These are phyloP conservation scores for Noctilio leporinus DNA, from an alignment of 2,113 vertebrate genomes.

Conservation along the genomic window DNA sequence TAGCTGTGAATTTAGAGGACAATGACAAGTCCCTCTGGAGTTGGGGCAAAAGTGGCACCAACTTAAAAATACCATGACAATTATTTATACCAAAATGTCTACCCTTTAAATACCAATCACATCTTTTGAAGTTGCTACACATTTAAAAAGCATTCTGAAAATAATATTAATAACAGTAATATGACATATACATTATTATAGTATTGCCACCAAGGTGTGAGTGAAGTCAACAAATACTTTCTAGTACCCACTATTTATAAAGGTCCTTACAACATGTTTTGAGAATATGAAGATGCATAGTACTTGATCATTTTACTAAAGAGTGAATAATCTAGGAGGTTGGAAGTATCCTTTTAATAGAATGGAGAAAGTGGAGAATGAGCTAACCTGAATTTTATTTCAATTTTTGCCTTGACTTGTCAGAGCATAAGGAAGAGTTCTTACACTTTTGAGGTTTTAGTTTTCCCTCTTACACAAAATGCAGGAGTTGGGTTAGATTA, in stretches of 20 bases:
- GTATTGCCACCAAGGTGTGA: background rate
- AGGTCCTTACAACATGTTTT: background rate
- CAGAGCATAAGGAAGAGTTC: background rate
- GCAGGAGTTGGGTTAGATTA: background rate
- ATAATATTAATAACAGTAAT: background rate
- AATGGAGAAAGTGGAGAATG: background rate
- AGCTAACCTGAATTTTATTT: conserved; percentile 7
- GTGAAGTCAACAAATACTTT: background rate
- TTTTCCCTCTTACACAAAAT: background rate
- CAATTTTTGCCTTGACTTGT: background rate
- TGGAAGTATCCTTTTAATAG: conserved; percentile 20
- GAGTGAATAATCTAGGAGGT: background rate
- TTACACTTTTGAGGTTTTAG: background rate
- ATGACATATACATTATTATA: background rate
- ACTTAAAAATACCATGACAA: background rate
- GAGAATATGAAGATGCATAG: background rate
- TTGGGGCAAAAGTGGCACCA: too few species aligned
- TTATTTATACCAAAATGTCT: background rate
- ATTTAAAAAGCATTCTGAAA: background rate
- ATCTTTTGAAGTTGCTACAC: background rate
- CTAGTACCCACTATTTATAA: background rate
- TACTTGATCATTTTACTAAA: background rate
- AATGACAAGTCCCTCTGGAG: background rate
- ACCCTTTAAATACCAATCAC: background rate
- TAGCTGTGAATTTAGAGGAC: background rate